Base-by-base conservation (phyloP, 2,113 vertebrate genomes). In the Xenus cinereus region DNA sequence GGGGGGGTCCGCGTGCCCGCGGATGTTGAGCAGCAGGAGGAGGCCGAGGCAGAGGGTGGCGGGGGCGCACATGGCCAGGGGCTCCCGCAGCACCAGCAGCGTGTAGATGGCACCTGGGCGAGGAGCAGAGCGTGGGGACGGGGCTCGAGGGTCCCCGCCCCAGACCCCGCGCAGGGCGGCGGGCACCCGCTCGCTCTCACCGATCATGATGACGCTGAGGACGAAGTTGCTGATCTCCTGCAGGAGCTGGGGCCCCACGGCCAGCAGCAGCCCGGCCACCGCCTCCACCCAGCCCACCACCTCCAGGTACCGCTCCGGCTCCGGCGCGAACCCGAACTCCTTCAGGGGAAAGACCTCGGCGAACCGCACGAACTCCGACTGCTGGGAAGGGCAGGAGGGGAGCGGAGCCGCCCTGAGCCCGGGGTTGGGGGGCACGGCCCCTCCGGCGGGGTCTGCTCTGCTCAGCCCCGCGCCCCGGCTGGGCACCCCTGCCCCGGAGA, bases 211-310 rank as follows among this genome's bases (percentile, higher is more conserved):
- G 66, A 98, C 43, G 2, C 93, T 98, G 95, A 99, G 98, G 73
- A 98, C 26, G 78, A 98, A 95, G 96, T 97, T 98, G 96, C 98
- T 98, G 97, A 98, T 95, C 84, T 98, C 97, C 79, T 97, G 98
- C 73, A 98, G 97, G 51, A 98, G 81, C 37, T 96, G 98, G n/a
- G 98, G 97, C 27, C 98, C 98, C 10, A 97, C 45, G 1, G 97
- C 97, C 96, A 98, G 96, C 84, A 98, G 96, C 37, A 97, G 73
- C 69, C 98, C 98, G 0, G 98, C 87, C 26, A 96, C 89, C 88
- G 93, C 87, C 92, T 98, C 98, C 64, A 98, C 14, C 98, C 98
- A 98, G 93, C 98, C 98, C 62, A 98, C 97, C 3, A 71, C 88
- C 20, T 26, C 66, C 92, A 98, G 97, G 96, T 98, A 98, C 56